Conservation (phyloP, 2,797 vertebrate species). For the Nasua narica region DNA sequence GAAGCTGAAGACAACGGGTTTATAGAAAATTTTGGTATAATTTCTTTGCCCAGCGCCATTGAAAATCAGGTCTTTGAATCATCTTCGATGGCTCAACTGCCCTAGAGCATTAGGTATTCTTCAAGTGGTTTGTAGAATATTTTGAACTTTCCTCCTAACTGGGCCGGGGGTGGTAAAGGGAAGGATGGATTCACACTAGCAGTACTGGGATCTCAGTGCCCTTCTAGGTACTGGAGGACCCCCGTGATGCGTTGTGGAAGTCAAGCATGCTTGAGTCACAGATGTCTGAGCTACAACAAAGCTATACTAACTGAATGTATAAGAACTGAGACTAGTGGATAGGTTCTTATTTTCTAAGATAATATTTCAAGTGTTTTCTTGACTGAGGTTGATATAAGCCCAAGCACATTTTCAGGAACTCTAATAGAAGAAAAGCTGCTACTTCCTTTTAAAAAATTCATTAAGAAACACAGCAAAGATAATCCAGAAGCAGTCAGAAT, state of each 20-base stretch:
- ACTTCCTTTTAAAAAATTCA: constrained; percentile 39
- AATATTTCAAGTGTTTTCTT: constrained; percentile 43
- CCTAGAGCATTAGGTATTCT: not conserved
- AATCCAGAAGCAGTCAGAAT: constrained; percentile 4
- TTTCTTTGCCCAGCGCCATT: not conserved
- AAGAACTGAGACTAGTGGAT: not conserved
- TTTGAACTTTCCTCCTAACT: not conserved
- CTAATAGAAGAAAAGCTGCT: not conserved
- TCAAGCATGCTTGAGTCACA: not conserved
- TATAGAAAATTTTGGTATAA: not conserved
- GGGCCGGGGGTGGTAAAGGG: not conserved
- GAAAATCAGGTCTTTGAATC: not conserved
- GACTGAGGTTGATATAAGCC: constrained; percentile 34
- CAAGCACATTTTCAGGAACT: not conserved
- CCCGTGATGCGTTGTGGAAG: not conserved
- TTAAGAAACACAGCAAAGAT: constrained; percentile 39
- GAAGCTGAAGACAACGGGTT: not conserved
- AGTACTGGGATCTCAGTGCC: not conserved
- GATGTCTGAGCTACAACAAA: not conserved
- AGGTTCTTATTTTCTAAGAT: not conserved
- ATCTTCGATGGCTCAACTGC: not conserved
- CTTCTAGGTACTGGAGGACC: not conserved
- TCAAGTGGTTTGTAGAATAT: not conserved
- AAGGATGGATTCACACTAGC: not conserved
- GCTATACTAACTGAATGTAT: not conserved